These are phyloP conservation scores for Agrochola lychnidis DNA, from an alignment of 2,888 invertebrate species.

Conservation along the genomic window DNA sequence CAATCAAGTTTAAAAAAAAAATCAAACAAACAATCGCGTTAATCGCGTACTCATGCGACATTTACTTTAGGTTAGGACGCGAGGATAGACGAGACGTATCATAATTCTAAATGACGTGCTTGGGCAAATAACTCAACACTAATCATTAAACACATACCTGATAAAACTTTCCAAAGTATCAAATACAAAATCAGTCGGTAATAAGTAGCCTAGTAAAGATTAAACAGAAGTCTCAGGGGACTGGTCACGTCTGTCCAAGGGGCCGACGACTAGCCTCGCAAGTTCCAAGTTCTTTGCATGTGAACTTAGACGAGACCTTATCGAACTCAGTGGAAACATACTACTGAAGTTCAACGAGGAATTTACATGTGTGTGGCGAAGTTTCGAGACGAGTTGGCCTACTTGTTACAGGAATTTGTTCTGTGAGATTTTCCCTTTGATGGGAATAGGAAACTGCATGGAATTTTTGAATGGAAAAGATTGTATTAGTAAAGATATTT, in stretches of 20 bases:
- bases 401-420: constrained; percentile 25
- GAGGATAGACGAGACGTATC: background rate
- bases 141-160: background rate
- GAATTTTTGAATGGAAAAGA: background rate
- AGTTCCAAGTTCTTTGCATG: constrained; percentile 72
- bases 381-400: constrained; percentile 19
- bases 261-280: constrained; percentile 56
- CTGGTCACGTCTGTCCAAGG: constrained; percentile 69
- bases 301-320: constrained; percentile 65
- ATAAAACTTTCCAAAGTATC: background rate
- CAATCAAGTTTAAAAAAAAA: background rate
- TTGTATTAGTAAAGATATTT: background rate
- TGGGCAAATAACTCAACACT: background rate
- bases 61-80: too few relatives aligned
- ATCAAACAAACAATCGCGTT: background rate
- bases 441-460: background rate
- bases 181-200: constrained; percentile 43
- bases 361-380: constrained; percentile 47
- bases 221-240: constrained; percentile 57
- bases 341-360: constrained; percentile 63
- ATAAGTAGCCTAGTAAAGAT: constrained; percentile 64
- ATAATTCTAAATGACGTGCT: background rate
- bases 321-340: constrained; percentile 65
- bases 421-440: background rate
- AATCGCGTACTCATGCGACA: background rate